A percentile compares a stretch with the other conserved stretches of the same genome.
phyloP scores from a whole-genome alignment of 2,113 vertebrate genomes.

The Aegotheles bennettii region DNA sequence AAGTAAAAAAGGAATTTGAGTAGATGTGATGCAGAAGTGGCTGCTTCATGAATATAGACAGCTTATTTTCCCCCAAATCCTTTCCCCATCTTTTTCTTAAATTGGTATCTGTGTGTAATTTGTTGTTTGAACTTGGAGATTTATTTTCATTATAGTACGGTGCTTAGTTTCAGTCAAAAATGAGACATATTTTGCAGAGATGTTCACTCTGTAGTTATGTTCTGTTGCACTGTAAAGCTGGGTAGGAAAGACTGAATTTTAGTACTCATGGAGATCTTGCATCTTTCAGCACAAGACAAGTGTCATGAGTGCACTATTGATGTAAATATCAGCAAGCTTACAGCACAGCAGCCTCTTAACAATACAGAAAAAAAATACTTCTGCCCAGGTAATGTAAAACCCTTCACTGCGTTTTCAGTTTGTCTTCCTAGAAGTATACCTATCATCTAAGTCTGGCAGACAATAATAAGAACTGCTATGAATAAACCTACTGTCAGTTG shows the following conservation, averaged over 20 bases:
- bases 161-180: not conserved
- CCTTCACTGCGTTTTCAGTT: not conserved
- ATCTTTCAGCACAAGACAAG: not conserved
- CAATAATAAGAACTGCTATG: not conserved
- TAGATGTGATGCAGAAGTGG: not conserved
- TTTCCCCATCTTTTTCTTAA: not conserved
- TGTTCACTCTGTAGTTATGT: too few relatives aligned
- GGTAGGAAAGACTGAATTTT: constrained; percentile 8
- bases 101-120: not conserved
- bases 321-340: constrained; percentile 10
- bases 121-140: not conserved
- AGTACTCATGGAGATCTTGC: not conserved
- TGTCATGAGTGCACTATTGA: not conserved
- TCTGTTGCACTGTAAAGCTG: too few relatives aligned
- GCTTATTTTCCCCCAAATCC: not conserved
- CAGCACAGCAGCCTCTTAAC: not conserved
- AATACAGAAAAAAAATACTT: not conserved
- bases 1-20: not conserved
- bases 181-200: not conserved
- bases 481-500: not conserved
- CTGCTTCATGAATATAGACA: constrained; percentile 32
- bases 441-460: not conserved
- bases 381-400: not conserved
- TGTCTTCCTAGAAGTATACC: not conserved
- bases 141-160: not conserved